These are phyloP conservation scores for Lamprologus tigripictilis DNA, from an alignment of 2,113 vertebrate genomes.

Conservation along the genomic window DNA sequence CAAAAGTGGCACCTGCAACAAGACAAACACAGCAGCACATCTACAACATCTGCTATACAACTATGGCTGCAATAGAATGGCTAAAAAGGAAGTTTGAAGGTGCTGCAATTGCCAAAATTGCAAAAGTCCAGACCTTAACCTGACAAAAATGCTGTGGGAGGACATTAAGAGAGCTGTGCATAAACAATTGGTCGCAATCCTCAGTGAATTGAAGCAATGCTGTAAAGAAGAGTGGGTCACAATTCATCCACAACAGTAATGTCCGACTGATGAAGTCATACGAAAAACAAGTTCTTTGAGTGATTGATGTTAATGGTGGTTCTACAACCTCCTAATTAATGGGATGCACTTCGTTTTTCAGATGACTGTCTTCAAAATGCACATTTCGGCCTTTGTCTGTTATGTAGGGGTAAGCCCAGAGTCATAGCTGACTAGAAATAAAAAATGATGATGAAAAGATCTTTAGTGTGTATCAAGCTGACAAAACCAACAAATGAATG, in stretches of 20 bases:
- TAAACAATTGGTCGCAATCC: background rate
- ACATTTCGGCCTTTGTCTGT: background rate
- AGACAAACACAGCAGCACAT: background rate
- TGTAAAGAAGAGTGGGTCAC: background rate
- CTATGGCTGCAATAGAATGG: background rate
- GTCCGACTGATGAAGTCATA: background rate
- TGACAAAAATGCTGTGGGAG: background rate
- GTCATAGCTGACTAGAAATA: background rate
- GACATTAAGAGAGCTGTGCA: background rate
- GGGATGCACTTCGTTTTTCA: background rate
- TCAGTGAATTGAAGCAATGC: background rate
- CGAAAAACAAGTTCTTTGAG: background rate
- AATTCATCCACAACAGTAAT: background rate
- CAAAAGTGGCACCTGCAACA: background rate
- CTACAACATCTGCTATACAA: background rate
- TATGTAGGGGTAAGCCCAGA: background rate
- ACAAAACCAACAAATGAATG: background rate
- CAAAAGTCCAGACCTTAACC: background rate
- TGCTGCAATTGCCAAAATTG: background rate
- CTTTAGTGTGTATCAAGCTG: background rate
- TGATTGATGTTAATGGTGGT: background rate
- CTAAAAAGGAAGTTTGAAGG: background rate
- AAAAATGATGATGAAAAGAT: background rate
- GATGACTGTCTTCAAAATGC: background rate
- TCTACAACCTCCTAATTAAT: background rate